Base-by-base conservation (phyloP, 2,888 invertebrate species). In the Melanophora roralis region DNA sequence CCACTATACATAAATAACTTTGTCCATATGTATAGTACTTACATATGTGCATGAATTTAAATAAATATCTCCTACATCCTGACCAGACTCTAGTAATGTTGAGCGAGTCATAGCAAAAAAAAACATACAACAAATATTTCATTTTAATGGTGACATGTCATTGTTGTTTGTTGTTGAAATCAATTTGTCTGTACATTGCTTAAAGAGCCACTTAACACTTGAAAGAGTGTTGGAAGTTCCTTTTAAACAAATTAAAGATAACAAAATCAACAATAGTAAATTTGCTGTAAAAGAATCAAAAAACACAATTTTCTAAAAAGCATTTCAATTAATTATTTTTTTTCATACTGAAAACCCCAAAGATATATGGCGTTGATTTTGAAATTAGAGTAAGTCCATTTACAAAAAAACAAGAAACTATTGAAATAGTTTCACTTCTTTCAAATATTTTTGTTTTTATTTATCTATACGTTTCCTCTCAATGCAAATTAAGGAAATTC, bases 241-340 rank as follows among this genome's bases (percentile, higher is more conserved):
- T 47, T 21, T 62, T 53, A 16, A 47, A 76, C 34, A 47, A 47
- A 49, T 67, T 55, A 38, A 23, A 47, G 23, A 47, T 55, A 55
- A 64, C 2, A 23, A 64, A 60, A 27, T 49, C 36, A 45, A 51
- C 49, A 32, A 40, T 9, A 75, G 49, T 47, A 36, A 49, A 49
- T 49, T 14, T 53, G n/a, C 51, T 23, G 11, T 27, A 14, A 53
- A 9, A 34, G 34, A 53, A 34, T n/a, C n/a, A 53, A 32, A 23
- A 34, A 53, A 32, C 16, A 16, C 11, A 21, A 57, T 19, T 6
- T 57, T 21, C 38, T 57, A 21, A 55, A 73, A 27, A 69, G 60
- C 78, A 77, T 81, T 77, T 77, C 77, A 77, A 81, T 82, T 81
- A 77, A 83, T 81, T 81, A 55, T 68, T 73, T 81, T n/a, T n/a